These are phyloP conservation scores for Trematomus bernacchii DNA, from an alignment of 2,797 vertebrate species.

Conservation along the genomic window DNA sequence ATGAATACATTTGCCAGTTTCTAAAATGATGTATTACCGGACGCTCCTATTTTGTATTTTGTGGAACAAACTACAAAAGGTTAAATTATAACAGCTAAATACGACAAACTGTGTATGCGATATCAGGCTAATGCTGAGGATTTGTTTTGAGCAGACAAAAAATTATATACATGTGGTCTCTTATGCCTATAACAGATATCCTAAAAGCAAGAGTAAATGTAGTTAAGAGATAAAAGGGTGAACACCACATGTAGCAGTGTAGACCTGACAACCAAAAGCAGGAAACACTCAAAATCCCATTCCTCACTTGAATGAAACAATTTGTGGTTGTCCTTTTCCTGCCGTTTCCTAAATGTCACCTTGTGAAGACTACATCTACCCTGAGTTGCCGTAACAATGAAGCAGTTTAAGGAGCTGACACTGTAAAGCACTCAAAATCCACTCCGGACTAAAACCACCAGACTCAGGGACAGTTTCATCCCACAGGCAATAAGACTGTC, in stretches of 20 bases:
- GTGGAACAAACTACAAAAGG: neutral
- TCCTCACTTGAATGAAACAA: conserved; percentile 28
- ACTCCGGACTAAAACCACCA: too few species aligned
- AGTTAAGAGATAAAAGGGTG: conserved; percentile 7
- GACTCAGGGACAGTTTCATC: too few species aligned
- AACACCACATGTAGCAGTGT: neutral
- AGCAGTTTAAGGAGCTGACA: neutral
- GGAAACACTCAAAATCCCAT: conserved; percentile 23
- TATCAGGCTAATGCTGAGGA: neutral
- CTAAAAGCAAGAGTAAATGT: neutral
- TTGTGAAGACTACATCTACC: neutral
- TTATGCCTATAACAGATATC: neutral
- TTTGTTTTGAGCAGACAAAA: neutral
- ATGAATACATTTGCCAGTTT: neutral
- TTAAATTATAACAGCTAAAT: neutral
- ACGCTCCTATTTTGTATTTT: too few species aligned
- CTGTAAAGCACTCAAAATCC: too few species aligned
- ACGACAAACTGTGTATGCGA: neutral
- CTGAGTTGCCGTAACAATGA: neutral
- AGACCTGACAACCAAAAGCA: neutral
- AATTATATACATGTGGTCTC: neutral
- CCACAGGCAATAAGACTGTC: too few species aligned
- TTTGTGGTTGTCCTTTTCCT: conserved; percentile 38
- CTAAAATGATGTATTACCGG: neutral
- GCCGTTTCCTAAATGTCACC: conserved; percentile 55